Conservation (phyloP, 1,140 invertebrate genomes). For the Chrysomallon squamiferum region DNA sequence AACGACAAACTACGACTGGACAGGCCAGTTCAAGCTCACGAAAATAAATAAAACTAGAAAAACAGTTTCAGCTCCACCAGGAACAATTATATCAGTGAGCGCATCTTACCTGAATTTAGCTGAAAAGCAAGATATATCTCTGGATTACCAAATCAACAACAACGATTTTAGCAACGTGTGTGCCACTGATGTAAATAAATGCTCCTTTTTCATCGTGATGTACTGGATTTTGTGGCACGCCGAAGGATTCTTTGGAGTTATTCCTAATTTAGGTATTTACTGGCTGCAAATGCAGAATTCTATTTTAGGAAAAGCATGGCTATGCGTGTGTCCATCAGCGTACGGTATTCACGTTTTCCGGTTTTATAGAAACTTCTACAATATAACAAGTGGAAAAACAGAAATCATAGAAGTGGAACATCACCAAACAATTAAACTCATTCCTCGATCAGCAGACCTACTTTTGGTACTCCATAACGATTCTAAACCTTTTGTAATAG, state of each 20-base stretch:
- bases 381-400: not conserved
- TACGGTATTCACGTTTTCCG: not conserved
- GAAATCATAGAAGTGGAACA: slow-evolving; percentile 1
- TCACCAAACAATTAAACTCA: not conserved
- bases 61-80: not conserved
- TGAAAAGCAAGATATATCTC: not conserved
- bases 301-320: not conserved
- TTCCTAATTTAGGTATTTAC: not conserved
- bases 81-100: not conserved
- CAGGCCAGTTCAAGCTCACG: not conserved
- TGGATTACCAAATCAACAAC: not conserved
- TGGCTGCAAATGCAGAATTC: not conserved
- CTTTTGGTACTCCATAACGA: not conserved
- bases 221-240: not conserved
- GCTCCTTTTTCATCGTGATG: not conserved
- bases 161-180: not conserved
- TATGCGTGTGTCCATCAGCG: not conserved
- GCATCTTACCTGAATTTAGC: not conserved
- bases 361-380: not conserved
- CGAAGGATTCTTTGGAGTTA: not conserved
- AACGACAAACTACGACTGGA: not conserved
- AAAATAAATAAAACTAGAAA: not conserved
- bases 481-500: not conserved
- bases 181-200: not conserved
- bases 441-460: not conserved